Conservation (phyloP, 2,113 vertebrate species). For the Riparia riparia region DNA sequence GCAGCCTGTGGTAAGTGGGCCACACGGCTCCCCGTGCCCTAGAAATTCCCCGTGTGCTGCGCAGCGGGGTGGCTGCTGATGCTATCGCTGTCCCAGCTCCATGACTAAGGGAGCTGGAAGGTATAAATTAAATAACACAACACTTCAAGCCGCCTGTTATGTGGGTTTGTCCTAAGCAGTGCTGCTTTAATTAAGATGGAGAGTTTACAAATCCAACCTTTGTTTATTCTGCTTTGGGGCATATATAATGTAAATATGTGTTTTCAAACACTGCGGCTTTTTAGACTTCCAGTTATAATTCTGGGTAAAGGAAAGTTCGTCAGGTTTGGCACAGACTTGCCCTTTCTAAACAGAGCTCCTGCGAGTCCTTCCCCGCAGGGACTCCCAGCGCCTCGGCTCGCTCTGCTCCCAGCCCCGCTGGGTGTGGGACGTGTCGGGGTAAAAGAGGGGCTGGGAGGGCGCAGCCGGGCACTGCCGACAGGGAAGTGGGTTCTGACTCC, state of each 20-base stretch:
- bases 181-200: conserved; percentile 33
- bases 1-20: not conserved
- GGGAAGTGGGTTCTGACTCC: not conserved
- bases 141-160: conserved; percentile 25
- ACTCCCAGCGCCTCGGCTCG: not conserved
- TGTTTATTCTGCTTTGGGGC: conserved; percentile 65
- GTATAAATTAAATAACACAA: conserved; percentile 25
- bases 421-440: not conserved
- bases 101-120: conserved; percentile 45
- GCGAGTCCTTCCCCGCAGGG: not conserved
- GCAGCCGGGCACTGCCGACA: accelerated
- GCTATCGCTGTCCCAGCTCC: conserved; percentile 28
- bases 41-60: not conserved
- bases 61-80: conserved; percentile 1
- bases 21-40: not conserved
- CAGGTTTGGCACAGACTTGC: conserved; percentile 30
- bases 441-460: not conserved
- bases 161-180: conserved; percentile 29
- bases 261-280: conserved; percentile 55
- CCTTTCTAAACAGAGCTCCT: not conserved
- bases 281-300: conserved; percentile 49
- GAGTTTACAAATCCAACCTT: conserved; percentile 54
- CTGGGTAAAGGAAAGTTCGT: conserved; percentile 14
- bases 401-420: not conserved
- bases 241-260: conserved; percentile 48